phyloP scores from a whole-genome alignment of 2,113 vertebrate species.

The Calonectris borealis region DNA sequence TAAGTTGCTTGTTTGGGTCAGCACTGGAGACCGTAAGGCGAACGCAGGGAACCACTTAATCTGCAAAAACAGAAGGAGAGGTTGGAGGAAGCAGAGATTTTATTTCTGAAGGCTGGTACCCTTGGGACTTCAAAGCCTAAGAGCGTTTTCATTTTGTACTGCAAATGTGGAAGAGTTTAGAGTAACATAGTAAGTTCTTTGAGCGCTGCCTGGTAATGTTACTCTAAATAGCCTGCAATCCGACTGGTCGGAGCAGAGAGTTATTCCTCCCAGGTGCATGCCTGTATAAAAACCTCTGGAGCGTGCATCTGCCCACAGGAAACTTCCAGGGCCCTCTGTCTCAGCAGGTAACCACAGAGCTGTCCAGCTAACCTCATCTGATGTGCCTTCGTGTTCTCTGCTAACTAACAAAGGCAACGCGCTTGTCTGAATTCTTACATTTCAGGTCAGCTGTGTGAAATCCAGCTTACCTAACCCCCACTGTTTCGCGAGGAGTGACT shows the following conservation, averaged over 20 bases:
- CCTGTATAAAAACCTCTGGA: slow-evolving; percentile 67
- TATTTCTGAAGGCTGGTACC: not conserved
- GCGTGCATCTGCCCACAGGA: not conserved
- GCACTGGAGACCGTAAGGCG: fast-evolving
- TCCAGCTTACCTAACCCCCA: not conserved
- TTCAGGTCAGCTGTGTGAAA: not conserved
- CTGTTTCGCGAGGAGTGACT: fast-evolving
- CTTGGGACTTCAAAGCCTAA: not conserved
- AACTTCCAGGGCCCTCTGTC: not conserved
- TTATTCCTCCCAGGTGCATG: slow-evolving; percentile 52
- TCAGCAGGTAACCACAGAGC: not conserved
- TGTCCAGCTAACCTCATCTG: not conserved
- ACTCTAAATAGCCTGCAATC: slow-evolving; percentile 69
- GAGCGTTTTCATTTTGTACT: not conserved
- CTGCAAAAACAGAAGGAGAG: not conserved
- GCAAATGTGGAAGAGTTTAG: not conserved
- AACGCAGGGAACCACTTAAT: fast-evolving
- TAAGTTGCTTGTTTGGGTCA: not conserved
- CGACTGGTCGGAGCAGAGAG: slow-evolving; percentile 32
- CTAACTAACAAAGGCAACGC: not conserved
- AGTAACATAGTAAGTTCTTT: not conserved
- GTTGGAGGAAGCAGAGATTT: not conserved
- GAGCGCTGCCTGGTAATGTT: slow-evolving; percentile 56
- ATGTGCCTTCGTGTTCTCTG: fast-evolving
- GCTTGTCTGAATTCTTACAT: not conserved